Percentiles rank a stretch among this genome's conserved stretches.
Conservation (phyloP, 2,888 invertebrate species). For the Thelaira solivaga region DNA sequence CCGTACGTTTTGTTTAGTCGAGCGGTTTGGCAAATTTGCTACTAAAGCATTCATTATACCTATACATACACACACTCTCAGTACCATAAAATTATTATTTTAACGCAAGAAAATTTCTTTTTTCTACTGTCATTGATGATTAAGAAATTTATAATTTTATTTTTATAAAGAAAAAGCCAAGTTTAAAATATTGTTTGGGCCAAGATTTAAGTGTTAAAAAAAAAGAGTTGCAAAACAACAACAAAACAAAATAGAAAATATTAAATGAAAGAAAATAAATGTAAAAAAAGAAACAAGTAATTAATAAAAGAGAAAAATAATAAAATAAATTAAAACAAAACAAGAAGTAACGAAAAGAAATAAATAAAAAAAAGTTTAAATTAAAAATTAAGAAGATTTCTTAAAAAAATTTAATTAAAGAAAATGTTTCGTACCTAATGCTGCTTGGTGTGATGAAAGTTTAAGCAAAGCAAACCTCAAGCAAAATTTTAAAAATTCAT, state of each 20-base stretch:
- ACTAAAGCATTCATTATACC: no score
- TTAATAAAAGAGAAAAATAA: background rate
- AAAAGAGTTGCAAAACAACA: background rate
- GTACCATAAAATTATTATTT: background rate
- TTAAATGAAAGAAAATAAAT: background rate
- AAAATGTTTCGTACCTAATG: no score
- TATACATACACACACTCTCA: constrained; percentile 5
- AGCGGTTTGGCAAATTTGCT: constrained; percentile 57
- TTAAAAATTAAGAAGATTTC: no score
- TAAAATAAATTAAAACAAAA: no score
- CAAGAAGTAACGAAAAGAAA: no score
- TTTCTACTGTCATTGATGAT: background rate
- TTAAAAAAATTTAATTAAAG: no score
- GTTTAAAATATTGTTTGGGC: background rate
- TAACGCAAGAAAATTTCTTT: background rate
- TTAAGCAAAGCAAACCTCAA: no score
- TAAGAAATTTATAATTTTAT: background rate
- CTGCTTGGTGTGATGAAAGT: no score
- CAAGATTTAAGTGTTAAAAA: background rate
- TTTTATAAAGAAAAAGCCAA: no score
- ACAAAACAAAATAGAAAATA: background rate
- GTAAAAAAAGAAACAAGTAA: background rate
- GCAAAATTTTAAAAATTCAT: no score
- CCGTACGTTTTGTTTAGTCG: constrained; percentile 56
- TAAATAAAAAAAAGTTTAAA: no score